phyloP scores from a whole-genome alignment of 2,888 invertebrate species.

The Eupsilia transversa region DNA sequence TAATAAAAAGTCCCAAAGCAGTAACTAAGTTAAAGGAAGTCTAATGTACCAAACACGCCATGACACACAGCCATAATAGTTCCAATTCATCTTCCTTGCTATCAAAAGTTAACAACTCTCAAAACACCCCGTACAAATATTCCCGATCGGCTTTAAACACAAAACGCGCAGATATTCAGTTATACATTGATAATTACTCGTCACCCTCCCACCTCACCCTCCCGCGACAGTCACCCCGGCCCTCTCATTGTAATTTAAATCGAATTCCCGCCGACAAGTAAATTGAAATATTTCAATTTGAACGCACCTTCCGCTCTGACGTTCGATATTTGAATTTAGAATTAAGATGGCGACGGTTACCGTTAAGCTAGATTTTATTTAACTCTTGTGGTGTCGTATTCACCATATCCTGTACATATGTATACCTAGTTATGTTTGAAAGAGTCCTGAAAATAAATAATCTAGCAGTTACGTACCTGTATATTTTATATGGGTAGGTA shows the following conservation, averaged over 20 bases:
- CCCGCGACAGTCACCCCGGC: conserved; percentile 59
- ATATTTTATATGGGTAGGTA: no score
- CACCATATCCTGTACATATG: no score
- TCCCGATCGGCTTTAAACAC: conserved; percentile 69
- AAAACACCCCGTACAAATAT: conserved; percentile 60
- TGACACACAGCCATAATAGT: neutral
- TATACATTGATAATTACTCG: conserved; percentile 86
- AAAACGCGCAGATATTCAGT: conserved; percentile 82
- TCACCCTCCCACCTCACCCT: conserved; percentile 44
- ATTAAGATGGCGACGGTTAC: conserved; percentile 78
- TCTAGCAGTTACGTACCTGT: neutral
- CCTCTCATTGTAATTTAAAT: conserved; percentile 89
- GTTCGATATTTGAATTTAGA: conserved; percentile 81
- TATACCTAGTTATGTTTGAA: neutral
- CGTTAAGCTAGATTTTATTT: conserved; percentile 49
- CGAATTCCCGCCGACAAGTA: conserved; percentile 88
- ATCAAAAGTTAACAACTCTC: neutral
- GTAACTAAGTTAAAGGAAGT: neutral
- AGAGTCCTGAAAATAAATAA: neutral
- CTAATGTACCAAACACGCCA: neutral
- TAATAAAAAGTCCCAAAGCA: neutral
- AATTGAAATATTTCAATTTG: conserved; percentile 90
- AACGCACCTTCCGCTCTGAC: conserved; percentile 81
- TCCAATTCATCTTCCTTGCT: neutral
- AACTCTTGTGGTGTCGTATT: neutral